These are phyloP conservation scores for Mamestra brassicae DNA, from an alignment of 2,888 invertebrate species.

Conservation along the genomic window DNA sequence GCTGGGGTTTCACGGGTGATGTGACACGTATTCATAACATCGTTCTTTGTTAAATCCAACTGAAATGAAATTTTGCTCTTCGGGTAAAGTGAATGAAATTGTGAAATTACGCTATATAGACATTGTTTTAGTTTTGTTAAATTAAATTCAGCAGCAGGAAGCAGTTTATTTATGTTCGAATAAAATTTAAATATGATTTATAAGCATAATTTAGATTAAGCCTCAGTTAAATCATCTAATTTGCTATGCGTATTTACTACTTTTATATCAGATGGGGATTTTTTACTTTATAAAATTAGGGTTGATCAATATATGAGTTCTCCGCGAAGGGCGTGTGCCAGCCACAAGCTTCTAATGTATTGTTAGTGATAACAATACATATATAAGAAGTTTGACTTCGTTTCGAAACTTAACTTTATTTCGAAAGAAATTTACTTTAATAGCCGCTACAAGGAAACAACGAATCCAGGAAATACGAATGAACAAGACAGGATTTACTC, in stretches of 20 bases:
- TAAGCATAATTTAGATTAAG: neutral
- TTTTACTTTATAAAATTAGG: slow-evolving; percentile 22
- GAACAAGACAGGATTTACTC: neutral
- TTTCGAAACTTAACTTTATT: neutral
- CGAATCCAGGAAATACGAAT: neutral
- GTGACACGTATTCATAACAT: slow-evolving; percentile 85
- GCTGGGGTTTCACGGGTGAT: slow-evolving; percentile 88
- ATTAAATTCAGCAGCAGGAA: slow-evolving; percentile 2
- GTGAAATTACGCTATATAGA: slow-evolving; percentile 27
- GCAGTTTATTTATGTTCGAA: neutral
- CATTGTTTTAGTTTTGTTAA: neutral
- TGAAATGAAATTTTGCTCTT: slow-evolving; percentile 77
- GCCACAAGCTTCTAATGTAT: slow-evolving; percentile 12
- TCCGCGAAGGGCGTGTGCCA: slow-evolving; percentile 2
- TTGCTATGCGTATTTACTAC: slow-evolving; percentile 6
- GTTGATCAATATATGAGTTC: slow-evolving; percentile 18
- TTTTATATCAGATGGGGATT: neutral
- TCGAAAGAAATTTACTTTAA: neutral
- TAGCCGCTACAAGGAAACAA: neutral
- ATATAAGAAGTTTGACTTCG: neutral
- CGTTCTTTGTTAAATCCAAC: slow-evolving; percentile 81
- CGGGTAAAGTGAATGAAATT: slow-evolving; percentile 59
- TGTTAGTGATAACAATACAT: neutral
- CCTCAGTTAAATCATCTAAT: slow-evolving; percentile 10
- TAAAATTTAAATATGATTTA: slow-evolving; percentile 3